These are phyloP conservation scores for Pituophis catenifer DNA, from an alignment of 2,113 vertebrate species.

Conservation along the genomic window DNA sequence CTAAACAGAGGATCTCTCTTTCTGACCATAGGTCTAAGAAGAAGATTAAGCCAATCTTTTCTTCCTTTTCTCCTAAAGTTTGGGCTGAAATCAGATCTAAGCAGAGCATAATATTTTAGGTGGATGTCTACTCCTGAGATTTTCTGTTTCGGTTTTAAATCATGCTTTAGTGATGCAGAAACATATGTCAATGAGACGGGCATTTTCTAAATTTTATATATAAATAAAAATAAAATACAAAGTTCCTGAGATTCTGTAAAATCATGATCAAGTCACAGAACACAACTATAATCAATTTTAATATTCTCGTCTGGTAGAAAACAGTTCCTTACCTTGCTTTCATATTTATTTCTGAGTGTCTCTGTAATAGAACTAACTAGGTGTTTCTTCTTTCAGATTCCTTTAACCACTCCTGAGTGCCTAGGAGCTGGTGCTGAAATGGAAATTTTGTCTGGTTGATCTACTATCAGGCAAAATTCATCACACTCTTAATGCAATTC, in stretches of 20 bases:
- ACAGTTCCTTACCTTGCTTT: not conserved
- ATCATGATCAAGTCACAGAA: not conserved
- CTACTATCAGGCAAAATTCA: not conserved
- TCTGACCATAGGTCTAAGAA: not conserved
- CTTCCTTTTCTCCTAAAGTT: not conserved
- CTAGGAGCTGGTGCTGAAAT: not conserved
- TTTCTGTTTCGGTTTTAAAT: not conserved
- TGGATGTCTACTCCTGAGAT: not conserved
- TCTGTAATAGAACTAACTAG: not conserved
- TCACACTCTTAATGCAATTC: not conserved
- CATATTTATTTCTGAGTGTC: not conserved
- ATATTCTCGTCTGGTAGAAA: not conserved
- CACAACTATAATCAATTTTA: too few relatives aligned
- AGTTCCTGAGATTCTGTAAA: not conserved
- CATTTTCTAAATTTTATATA: not conserved
- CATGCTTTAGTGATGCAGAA: too few relatives aligned
- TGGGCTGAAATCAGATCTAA: not conserved
- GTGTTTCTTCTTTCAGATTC: not conserved
- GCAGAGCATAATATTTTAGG: not conserved
- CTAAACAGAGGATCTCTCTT: not conserved
- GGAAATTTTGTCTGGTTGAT: not conserved
- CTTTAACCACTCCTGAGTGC: not conserved
- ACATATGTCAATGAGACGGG: not conserved
- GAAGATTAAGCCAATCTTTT: not conserved
- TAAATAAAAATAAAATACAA: not conserved